Evolutionary conservation across 2,888 invertebrate genomes (phyloP).

Genomic region (Nomada lathburiana): DNA sequence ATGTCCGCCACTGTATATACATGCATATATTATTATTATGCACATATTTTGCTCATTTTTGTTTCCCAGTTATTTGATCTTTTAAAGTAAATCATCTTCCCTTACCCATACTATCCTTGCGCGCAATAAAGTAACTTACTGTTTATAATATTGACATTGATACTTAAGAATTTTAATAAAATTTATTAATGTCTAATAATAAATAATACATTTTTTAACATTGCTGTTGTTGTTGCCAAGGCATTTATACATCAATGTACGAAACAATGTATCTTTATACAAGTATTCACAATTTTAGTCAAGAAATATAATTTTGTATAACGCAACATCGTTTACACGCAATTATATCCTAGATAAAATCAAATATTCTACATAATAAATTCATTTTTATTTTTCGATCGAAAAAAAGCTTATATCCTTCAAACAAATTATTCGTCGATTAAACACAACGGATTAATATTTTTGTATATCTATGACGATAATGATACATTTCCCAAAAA

Average conservation of each 20-base stretch:
- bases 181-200: constrained; percentile 23
- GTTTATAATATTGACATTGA: neutral
- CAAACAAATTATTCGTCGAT: neutral
- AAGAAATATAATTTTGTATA: neutral
- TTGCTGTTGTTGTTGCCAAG: neutral
- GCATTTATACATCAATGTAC: constrained; percentile 18
- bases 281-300: constrained; percentile 23
- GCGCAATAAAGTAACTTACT: too few species aligned
- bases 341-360: neutral
- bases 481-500: constrained; percentile 17
- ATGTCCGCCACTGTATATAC: neutral
- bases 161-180: constrained; percentile 32
- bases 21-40: neutral
- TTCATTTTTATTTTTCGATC: neutral
- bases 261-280: constrained; percentile 28
- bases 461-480: neutral
- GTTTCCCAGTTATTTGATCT: too few species aligned
- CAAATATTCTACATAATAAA: constrained; percentile 6
- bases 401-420: neutral
- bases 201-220: constrained; percentile 32
- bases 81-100: too few species aligned
- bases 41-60: too few species aligned
- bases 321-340: neutral
- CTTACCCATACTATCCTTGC: too few species aligned
- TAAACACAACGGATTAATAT: constrained; percentile 14